Base-by-base conservation (phyloP, 2,797 vertebrate species). In the Lagodon rhomboides region DNA sequence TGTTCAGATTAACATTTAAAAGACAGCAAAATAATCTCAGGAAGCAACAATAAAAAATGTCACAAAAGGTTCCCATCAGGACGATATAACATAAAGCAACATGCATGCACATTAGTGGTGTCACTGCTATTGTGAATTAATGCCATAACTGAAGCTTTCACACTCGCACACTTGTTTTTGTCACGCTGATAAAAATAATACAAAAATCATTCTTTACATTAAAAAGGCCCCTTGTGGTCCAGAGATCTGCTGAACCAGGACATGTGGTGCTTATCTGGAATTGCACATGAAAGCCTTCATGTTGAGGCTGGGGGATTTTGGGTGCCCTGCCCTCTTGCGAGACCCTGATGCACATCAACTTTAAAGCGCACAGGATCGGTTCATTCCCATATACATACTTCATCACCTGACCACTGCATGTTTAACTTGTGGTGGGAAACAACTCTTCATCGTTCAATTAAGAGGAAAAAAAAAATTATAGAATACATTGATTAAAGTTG, bases 191-290 rank as follows among this genome's bases (percentile, higher is more conserved):
- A 68, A 55, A 85, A 70, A 85, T 6, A 66, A 55, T 34, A 66
- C 43, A 79, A 90, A 89, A 89, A 50, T 47, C 46, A 30, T 59
- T 77, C 41, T 68, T 71, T 59, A 79, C 49, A 82, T 76, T 75
- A 80, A 81, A 84, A 89, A 85, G 43, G 41, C 56, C 62, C 56
- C 3, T 75, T 83, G 67, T 17, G 60, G 59, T 43, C 73, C 20
- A 69, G 15, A 78, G 23, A 75, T 60, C 44, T n/a, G 65, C 15
- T 23, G 6, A 79, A 77, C 46, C 30, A 55, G 46, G 22, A 77
- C 56, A 66, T 60, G 53, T 87, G 84, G 66, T 69, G 73, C 75
- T 83, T 61, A 43, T 79, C 46, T 53, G 49, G 8, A 62, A 51
- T 43, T 64, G 54, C 58, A 80, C 46, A 77, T 59, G 9, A 83